phyloP scores from a whole-genome alignment of 1,140 invertebrate species.

The Rhyzopertha dominica region DNA sequence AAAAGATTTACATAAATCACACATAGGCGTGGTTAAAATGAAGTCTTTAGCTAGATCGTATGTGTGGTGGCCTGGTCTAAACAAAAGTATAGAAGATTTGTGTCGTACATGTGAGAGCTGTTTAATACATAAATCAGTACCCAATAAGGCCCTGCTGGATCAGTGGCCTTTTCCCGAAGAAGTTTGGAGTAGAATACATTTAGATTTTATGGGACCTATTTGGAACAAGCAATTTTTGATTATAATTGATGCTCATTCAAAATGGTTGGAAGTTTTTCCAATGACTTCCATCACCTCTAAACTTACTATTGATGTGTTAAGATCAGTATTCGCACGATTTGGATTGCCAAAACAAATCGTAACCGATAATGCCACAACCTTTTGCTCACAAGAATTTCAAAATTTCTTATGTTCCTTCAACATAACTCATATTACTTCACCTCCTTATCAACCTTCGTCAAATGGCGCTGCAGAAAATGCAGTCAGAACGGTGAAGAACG shows the following conservation, averaged over 20 bases:
- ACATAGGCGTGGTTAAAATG: slow-evolving; percentile 15
- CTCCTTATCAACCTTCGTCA: slow-evolving; percentile 39
- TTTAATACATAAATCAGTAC: slow-evolving; percentile 6
- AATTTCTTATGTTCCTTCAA: slow-evolving; percentile 31
- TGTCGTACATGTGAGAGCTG: slow-evolving; percentile 9
- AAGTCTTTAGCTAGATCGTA: slow-evolving; percentile 13
- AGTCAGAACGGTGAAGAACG: slow-evolving; percentile 43
- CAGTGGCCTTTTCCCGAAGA: slow-evolving; percentile 9
- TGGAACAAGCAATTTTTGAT: slow-evolving; percentile 12
- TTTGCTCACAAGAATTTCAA: slow-evolving; percentile 32
- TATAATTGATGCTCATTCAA: slow-evolving; percentile 13
- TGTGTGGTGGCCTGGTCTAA: slow-evolving; percentile 10
- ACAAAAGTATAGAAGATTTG: slow-evolving; percentile 11
- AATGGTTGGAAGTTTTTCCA: slow-evolving; percentile 14
- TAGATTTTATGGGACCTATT: slow-evolving; percentile 15
- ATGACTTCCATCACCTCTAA: slow-evolving; percentile 4
- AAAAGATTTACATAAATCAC: slow-evolving; percentile 8
- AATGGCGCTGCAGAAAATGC: slow-evolving; percentile 44
- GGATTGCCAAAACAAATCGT: slow-evolving; percentile 37
- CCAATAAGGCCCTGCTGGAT: slow-evolving; percentile 7
- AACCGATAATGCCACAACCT: slow-evolving; percentile 38
- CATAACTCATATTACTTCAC: slow-evolving; percentile 34
- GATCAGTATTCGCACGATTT: slow-evolving; percentile 21
- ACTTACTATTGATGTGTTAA: slow-evolving; percentile 5
- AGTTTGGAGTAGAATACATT: slow-evolving; percentile 8